These are phyloP conservation scores for Varecia variegata DNA, from an alignment of 2,797 vertebrate species.

Conservation along the genomic window DNA sequence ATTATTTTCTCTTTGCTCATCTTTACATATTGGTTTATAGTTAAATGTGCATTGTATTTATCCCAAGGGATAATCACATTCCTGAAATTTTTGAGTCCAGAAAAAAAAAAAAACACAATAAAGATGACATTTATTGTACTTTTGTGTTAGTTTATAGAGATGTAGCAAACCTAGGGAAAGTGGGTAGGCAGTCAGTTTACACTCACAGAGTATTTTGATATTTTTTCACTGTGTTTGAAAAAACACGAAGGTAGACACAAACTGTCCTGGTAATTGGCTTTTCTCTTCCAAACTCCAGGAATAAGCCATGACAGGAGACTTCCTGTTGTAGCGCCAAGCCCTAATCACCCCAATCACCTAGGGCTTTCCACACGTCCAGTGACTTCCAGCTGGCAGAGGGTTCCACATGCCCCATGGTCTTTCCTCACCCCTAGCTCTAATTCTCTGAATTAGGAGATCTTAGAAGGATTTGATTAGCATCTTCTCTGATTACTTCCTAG, in stretches of 20 bases:
- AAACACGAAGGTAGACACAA: not conserved
- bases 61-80: not conserved
- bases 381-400: not conserved
- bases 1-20: not conserved
- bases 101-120: not conserved
- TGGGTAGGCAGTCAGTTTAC: not conserved
- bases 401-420: not conserved
- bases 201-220: not conserved
- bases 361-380: accelerated
- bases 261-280: not conserved
- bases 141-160: not conserved
- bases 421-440: not conserved
- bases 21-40: not conserved
- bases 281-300: not conserved
- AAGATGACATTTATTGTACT: not conserved
- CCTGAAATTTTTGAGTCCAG: not conserved
- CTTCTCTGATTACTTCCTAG: not conserved
- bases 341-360: not conserved
- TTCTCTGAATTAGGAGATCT: not conserved
- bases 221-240: not conserved
- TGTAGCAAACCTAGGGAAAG: not conserved
- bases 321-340: not conserved
- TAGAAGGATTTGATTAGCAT: not conserved
- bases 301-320: not conserved
- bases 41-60: not conserved